Conservation (phyloP, 2,888 invertebrate species). For the Acronicta alni region DNA sequence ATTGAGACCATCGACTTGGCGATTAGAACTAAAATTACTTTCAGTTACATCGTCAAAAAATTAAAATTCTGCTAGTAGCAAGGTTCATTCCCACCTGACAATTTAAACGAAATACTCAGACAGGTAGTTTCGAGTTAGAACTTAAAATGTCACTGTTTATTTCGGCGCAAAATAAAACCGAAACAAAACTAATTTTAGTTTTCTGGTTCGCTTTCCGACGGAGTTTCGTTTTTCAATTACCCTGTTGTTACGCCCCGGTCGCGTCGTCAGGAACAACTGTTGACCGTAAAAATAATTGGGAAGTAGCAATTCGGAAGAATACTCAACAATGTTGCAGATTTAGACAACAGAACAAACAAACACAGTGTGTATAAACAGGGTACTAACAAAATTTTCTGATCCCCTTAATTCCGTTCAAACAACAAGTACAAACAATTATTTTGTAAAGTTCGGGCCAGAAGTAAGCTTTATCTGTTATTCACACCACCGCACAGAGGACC, state of each 20-base stretch:
- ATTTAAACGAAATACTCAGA: too few species aligned
- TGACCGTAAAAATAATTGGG: conserved; percentile 53
- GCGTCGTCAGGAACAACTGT: conserved; percentile 36
- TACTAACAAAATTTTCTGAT: conserved; percentile 55
- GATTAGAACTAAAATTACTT: too few species aligned
- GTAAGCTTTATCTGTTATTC: conserved; percentile 63
- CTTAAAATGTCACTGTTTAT: conserved; percentile 10
- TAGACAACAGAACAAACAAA: conserved; percentile 33
- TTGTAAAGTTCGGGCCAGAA: conserved; percentile 57
- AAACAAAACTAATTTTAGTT: conserved; percentile 31
- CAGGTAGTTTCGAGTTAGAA: neutral
- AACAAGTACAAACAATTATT: conserved; percentile 62
- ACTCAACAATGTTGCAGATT: conserved; percentile 32
- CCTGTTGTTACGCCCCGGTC: conserved; percentile 33
- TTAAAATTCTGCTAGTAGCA: too few species aligned
- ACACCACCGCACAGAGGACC: conserved; percentile 54
- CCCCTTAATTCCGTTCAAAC: conserved; percentile 53
- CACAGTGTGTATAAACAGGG: conserved; percentile 43
- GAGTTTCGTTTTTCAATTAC: conserved; percentile 45
- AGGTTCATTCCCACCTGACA: too few species aligned
- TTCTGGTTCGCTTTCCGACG: conserved; percentile 6
- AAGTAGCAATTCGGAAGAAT: conserved; percentile 31
- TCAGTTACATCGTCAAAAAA: too few species aligned
- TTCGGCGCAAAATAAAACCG: conserved; percentile 11
- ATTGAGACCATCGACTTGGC: too few species aligned